Conservation (phyloP, 2,888 invertebrate genomes). For the Busseola fusca region DNA sequence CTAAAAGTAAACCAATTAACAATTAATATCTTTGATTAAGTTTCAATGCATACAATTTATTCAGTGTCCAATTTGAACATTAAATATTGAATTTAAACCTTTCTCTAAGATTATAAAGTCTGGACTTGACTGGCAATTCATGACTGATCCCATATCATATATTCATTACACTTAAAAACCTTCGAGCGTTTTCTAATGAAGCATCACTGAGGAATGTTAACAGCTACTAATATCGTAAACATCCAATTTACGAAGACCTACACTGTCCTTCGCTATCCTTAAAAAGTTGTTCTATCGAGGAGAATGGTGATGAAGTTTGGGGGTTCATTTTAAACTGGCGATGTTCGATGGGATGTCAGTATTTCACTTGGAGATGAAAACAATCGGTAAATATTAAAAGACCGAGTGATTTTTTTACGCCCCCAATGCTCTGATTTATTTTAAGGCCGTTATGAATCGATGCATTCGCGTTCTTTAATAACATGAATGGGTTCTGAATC, state of each 20-base stretch:
- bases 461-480: slow-evolving; percentile 68
- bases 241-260: slow-evolving; percentile 61
- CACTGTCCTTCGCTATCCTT: not conserved
- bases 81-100: slow-evolving; percentile 9
- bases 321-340: slow-evolving; percentile 63
- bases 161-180: slow-evolving; percentile 73
- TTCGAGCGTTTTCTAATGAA: slow-evolving; percentile 74
- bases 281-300: not conserved
- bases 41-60: slow-evolving; percentile 28
- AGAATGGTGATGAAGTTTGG: slow-evolving; percentile 9
- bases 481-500: slow-evolving; percentile 59
- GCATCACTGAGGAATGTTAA: slow-evolving; percentile 73
- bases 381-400: slow-evolving; percentile 78
- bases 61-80: not conserved
- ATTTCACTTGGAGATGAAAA: slow-evolving; percentile 74
- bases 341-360: slow-evolving; percentile 64
- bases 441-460: slow-evolving; percentile 67
- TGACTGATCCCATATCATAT: slow-evolving; percentile 39
- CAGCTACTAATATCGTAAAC: slow-evolving; percentile 70
- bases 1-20: slow-evolving; percentile 27
- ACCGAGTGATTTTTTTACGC: slow-evolving; percentile 72
- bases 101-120: slow-evolving; percentile 21
- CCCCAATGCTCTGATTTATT: slow-evolving; percentile 72
- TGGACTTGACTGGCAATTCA: slow-evolving; percentile 30
- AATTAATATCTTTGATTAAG: slow-evolving; percentile 37